A percentile compares a stretch with the other conserved stretches of the same genome.
These are phyloP conservation scores for Drosophila nasuta DNA, from an alignment of 1,140 invertebrate species.

Conservation along the genomic window DNA sequence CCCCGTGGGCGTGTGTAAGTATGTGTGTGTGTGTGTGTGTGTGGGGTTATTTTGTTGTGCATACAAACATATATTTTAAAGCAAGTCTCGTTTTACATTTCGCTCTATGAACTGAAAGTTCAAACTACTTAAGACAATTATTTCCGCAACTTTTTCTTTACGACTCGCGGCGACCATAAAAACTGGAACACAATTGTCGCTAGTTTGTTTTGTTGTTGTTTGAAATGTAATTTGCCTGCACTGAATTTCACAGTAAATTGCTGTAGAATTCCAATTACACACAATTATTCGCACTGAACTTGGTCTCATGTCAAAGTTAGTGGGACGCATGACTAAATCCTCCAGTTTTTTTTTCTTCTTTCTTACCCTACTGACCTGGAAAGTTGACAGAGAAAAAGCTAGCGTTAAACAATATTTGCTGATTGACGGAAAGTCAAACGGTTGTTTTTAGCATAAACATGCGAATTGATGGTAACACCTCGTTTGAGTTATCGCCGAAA, in stretches of 20 bases:
- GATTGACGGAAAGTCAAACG: conserved; percentile 20
- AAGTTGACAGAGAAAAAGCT: conserved; percentile 58
- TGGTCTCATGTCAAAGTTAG: conserved; percentile 58
- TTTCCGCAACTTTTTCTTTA: conserved; percentile 77
- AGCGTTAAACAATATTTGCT: conserved; percentile 7
- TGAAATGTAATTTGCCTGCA: conserved; percentile 50
- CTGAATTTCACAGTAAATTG: conserved; percentile 76
- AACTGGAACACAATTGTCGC: conserved; percentile 59
- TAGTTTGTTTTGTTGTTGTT: conserved; percentile 26
- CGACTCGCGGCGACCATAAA: conserved; percentile 32
- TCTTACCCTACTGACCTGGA: conserved; percentile 70
- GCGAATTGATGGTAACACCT: conserved; percentile 55
- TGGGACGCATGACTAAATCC: conserved; percentile 22
- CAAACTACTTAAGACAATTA: conserved; percentile 80
- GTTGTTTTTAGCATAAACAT: conserved; percentile 65
- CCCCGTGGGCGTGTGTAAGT: neutral
- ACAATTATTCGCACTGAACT: conserved; percentile 70
- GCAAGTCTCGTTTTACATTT: conserved; percentile 16
- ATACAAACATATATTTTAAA: neutral
- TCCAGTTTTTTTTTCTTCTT: neutral
- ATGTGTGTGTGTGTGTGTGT: neutral
- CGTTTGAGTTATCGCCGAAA: conserved; percentile 14
- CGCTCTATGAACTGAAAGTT: conserved; percentile 59
- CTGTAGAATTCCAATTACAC: conserved; percentile 73
- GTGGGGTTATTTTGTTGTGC: neutral